These are phyloP conservation scores for Anolis sagrei DNA, from an alignment of 2,113 vertebrate genomes.

Conservation along the genomic window DNA sequence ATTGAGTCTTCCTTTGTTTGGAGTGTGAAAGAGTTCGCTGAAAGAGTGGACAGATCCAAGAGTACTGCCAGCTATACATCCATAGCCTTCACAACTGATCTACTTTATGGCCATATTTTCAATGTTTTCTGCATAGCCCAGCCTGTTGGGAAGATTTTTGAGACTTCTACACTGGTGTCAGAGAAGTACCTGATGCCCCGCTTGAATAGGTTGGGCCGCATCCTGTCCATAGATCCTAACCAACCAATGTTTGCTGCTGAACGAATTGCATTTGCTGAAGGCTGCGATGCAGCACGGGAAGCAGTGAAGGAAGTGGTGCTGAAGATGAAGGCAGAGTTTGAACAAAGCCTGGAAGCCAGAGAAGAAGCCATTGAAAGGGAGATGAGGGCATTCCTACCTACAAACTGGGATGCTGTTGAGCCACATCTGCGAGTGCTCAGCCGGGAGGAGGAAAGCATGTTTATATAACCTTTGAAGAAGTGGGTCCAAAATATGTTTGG, in stretches of 20 bases:
- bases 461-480: not conserved
- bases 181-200: conserved; percentile 59
- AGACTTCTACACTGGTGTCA: conserved; percentile 61
- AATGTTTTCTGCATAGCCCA: conserved; percentile 45
- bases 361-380: conserved; percentile 48
- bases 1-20: conserved; percentile 53
- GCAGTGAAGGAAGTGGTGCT: conserved; percentile 34
- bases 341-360: conserved; percentile 40
- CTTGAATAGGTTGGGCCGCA: conserved; percentile 54
- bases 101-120: conserved; percentile 61
- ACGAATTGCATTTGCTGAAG: not conserved
- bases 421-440: not conserved
- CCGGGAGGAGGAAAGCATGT: not conserved
- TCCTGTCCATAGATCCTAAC: conserved; percentile 53
- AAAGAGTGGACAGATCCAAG: conserved; percentile 14
- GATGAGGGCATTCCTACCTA: conserved; percentile 52
- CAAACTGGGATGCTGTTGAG: conserved; percentile 4
- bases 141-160: conserved; percentile 65
- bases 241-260: conserved; percentile 23
- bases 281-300: conserved; percentile 36
- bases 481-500: not conserved
- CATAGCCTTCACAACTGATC: conserved; percentile 49
- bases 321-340: conserved; percentile 55
- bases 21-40: conserved; percentile 49
- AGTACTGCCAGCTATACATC: conserved; percentile 35